These are phyloP conservation scores for Zosterops japonicus DNA, from an alignment of 2,113 vertebrate species.

Conservation along the genomic window DNA sequence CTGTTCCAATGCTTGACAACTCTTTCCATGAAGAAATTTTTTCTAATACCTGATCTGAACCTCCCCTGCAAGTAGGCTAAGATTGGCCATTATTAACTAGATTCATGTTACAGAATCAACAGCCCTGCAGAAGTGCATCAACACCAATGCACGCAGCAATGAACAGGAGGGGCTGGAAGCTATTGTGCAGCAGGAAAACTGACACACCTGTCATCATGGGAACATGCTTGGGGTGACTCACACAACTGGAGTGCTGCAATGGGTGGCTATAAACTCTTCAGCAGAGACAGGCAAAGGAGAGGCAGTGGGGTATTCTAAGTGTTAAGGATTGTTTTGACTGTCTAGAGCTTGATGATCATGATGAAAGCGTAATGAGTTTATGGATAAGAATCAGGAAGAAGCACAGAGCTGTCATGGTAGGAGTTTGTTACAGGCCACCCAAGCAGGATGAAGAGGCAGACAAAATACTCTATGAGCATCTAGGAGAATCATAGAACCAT, in stretches of 20 bases:
- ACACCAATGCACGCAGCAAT: neutral
- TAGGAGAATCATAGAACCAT: neutral
- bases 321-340: neutral
- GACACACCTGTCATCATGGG: neutral
- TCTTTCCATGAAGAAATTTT: neutral
- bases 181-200: neutral
- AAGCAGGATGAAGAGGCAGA: neutral
- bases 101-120: neutral
- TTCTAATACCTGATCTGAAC: neutral
- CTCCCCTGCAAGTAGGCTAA: neutral
- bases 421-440: neutral
- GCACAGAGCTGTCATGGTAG: neutral
- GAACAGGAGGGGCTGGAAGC: neutral
- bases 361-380: neutral
- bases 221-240: neutral
- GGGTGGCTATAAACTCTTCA: neutral
- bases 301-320: accelerated
- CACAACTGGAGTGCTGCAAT: neutral
- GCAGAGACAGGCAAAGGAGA: neutral
- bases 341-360: neutral
- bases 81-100: neutral
- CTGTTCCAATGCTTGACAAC: neutral
- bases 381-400: neutral
- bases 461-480: neutral
- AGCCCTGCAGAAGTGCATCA: neutral